Conservation (phyloP, 1,140 invertebrate genomes). For the Hypsibius dujardini region DNA sequence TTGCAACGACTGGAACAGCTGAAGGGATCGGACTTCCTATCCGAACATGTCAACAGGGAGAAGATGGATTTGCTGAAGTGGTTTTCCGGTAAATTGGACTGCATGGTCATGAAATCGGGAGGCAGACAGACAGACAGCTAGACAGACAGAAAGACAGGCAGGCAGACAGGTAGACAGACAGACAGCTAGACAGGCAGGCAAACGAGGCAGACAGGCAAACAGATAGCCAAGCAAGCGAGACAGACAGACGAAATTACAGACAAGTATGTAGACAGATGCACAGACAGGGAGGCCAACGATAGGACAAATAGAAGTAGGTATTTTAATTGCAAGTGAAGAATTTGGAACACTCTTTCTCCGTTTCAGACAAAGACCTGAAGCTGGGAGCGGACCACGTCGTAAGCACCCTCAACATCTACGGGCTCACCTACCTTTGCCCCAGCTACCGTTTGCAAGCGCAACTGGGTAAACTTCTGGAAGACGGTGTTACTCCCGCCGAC, state of each 20-base stretch:
- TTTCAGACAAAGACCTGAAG: neutral
- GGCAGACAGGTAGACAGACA: too few species aligned
- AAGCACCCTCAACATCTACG: neutral
- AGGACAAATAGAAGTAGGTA: neutral
- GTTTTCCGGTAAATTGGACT: neutral
- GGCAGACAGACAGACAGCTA: too few species aligned
- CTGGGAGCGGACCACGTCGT: constrained; percentile 1
- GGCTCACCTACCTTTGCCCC: neutral
- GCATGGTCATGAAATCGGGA: too few species aligned
- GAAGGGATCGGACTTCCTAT: constrained; percentile 38
- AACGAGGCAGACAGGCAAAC: too few species aligned
- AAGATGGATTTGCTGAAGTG: constrained; percentile 9
- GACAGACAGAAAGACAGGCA: too few species aligned
- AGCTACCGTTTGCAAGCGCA: neutral
- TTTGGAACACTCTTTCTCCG: too few species aligned
- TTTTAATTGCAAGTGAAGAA: neutral
- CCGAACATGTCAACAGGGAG: neutral
- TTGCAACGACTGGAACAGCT: constrained; percentile 63
- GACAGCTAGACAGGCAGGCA: too few species aligned
- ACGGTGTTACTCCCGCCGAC: neutral
- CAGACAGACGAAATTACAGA: too few species aligned
- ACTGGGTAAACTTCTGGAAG: neutral
- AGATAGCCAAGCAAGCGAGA: too few species aligned
- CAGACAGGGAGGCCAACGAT: too few species aligned
- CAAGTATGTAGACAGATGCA: too few species aligned